These are phyloP conservation scores for Aproaerema taeniolella DNA, from an alignment of 2,888 invertebrate genomes.

Conservation along the genomic window DNA sequence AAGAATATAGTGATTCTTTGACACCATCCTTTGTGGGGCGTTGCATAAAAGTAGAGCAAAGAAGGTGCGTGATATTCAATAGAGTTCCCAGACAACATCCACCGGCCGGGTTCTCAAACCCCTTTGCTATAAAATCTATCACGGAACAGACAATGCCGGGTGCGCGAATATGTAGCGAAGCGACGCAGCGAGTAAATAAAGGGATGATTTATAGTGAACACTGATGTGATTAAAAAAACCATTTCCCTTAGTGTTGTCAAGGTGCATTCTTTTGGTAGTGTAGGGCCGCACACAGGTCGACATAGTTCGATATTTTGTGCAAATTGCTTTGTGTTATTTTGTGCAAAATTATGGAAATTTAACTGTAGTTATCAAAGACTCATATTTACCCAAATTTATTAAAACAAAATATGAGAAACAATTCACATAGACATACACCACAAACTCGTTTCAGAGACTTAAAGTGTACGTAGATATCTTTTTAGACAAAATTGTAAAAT, in stretches of 20 bases:
- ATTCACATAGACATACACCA: too few species aligned
- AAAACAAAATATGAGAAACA: too few species aligned
- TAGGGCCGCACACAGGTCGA: too few species aligned
- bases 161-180: constrained; percentile 66
- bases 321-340: too few species aligned
- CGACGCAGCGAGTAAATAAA: constrained; percentile 59
- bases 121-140: constrained; percentile 41
- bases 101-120: constrained; percentile 39
- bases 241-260: constrained; percentile 70
- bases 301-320: too few species aligned
- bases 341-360: too few species aligned
- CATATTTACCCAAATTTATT: too few species aligned
- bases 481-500: too few species aligned
- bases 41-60: constrained; percentile 33
- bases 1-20: background rate
- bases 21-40: constrained; percentile 27
- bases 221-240: constrained; percentile 69
- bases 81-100: constrained; percentile 32
- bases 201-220: constrained; percentile 73
- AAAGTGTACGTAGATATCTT: too few species aligned
- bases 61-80: constrained; percentile 33
- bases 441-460: too few species aligned
- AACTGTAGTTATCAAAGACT: too few species aligned
- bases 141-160: constrained; percentile 48
- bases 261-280: constrained; percentile 64